Base-by-base conservation (phyloP, 2,797 vertebrate species). In the Lagocephalus sceleratus region DNA sequence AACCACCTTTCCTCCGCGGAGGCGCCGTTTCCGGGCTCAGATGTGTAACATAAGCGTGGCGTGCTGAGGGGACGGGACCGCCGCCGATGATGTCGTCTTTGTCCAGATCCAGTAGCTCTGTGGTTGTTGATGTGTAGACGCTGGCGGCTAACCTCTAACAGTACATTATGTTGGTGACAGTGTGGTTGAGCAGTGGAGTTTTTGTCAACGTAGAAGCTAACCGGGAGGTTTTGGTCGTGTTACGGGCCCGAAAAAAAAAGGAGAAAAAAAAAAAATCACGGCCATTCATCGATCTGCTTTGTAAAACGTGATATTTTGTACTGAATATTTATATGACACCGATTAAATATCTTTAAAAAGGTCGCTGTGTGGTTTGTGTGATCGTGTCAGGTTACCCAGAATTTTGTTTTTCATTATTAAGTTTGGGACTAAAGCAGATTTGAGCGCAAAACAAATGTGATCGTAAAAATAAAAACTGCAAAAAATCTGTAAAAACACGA, bases 251-350 rank as follows among this genome's bases (percentile, higher is more conserved):
- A 42, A 19, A 42, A 42, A 10, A 42, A 0, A 42, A 19, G 19
- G 19, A 10, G 19, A 0, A 19, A n/a, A 42, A 42, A 42, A 42
- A 19, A 6, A 19, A 42, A 9, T n/a, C 40, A 42, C 25, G 73
- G 67, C 81, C 81, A 21, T 68, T 54, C 83, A 82, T 84, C 81
- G 42, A 70, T 68, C 93, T 94, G 92, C 92, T 94, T 95, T 94
- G 94, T 93, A 94, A 91, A 93, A 93, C 88, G 93, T 93, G 92
- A 94, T 92, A 89, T 95, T 96, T 96, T 96, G 92, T 97, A 97
- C 93, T 91, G 92, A 93, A 92, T 94, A 95, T 95, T 96, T 96
- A 95, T 94, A 97, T 95, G 91, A 93, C 91, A 93, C 90, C 90
- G 78, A 90, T 91, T 94, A 96, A 95, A 96, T 89, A 91, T 91